Base-by-base conservation (phyloP, 2,113 vertebrate genomes). In the Leptocoma aspasia region DNA sequence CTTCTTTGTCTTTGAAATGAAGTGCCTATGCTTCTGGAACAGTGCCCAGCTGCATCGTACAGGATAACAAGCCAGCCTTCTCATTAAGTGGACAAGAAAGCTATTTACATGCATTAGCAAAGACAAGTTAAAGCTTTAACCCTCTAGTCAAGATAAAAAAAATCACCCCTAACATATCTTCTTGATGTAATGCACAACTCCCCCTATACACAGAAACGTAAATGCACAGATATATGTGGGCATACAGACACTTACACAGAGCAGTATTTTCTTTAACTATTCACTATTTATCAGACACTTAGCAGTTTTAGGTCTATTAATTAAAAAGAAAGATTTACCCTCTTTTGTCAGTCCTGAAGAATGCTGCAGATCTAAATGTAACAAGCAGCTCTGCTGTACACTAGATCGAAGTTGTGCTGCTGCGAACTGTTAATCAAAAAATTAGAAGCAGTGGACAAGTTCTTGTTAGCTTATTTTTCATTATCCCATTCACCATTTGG, bases 1-100 rank as follows among this genome's bases (percentile, higher is more conserved):
- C 90, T 97, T 97, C 97, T 98, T 98, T 98, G 98, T 98, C 96
- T 98, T 95, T 96, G 96, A 92, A 63, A 94, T 23, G n/a, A 71
- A 45, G 96, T 90, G 97, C 84, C 70, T 91, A 57, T 56, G 89
- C 86, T 84, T 90, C 82, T 96, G 96, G 96, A 96, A 86, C 16
- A 6, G 9, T 85, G 91, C 96, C 94, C 93, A 65, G 92, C 91
- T 95, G 76, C 82, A 71, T 10, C 87, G 89, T 92, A 81, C 71
- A 94, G 85, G 90, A 97, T 82, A 96, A 97, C 90, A 96, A 94
- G 91, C 84, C 93, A 94, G 93, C 60, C 90, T 89, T 81, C 95
- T 95, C 90, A 45, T 93, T 92, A 93, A 83, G 80, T 95, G 97
- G 95, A 92, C 93, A 93, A 92, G 61, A 96, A 93, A 68, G 88